Percentiles rank a stretch among this genome's conserved stretches.
phyloP scores from a whole-genome alignment of 1,140 invertebrate species.

The Listronotus oregonensis region DNA sequence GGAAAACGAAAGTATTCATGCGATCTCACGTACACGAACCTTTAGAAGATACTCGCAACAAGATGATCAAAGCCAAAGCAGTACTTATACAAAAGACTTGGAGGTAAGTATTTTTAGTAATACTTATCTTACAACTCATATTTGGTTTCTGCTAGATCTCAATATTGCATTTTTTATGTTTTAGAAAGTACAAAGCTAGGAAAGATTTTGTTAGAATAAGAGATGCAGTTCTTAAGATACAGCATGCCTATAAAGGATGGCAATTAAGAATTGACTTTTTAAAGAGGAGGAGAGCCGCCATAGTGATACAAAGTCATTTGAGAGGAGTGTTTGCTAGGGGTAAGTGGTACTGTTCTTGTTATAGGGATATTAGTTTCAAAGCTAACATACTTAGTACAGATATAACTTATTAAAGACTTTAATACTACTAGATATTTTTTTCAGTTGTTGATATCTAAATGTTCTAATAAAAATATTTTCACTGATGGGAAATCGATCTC shows the following conservation, averaged over 20 bases:
- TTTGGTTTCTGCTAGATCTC: too few relatives aligned
- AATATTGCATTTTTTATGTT: constrained; percentile 47
- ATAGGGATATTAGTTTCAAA: too few relatives aligned
- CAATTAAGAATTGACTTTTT: constrained; percentile 82
- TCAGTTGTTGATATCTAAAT: too few relatives aligned
- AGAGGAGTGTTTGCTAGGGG: constrained; percentile 85
- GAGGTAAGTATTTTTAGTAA: constrained; percentile 5
- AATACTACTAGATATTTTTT: too few relatives aligned
- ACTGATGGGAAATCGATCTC: too few relatives aligned
- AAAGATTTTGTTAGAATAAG: constrained; percentile 72
- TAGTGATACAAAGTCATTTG: constrained; percentile 88
- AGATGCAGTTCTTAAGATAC: constrained; percentile 77
- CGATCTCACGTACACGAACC: constrained; percentile 84
- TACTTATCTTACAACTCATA: too few relatives aligned
- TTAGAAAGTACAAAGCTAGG: constrained; percentile 66
- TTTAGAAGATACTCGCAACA: constrained; percentile 78
- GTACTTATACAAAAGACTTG: constrained; percentile 76
- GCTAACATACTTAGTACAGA: too few relatives aligned
- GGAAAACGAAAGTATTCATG: constrained; percentile 89
- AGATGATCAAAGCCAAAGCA: constrained; percentile 72
- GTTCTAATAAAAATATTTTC: too few relatives aligned
- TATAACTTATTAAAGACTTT: too few relatives aligned
- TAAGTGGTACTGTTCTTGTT: constrained; percentile 1
- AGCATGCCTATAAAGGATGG: constrained; percentile 87
- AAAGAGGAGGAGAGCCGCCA: constrained; percentile 79